phyloP scores from a whole-genome alignment of 2,888 invertebrate genomes.

The Cotesia congregata region DNA sequence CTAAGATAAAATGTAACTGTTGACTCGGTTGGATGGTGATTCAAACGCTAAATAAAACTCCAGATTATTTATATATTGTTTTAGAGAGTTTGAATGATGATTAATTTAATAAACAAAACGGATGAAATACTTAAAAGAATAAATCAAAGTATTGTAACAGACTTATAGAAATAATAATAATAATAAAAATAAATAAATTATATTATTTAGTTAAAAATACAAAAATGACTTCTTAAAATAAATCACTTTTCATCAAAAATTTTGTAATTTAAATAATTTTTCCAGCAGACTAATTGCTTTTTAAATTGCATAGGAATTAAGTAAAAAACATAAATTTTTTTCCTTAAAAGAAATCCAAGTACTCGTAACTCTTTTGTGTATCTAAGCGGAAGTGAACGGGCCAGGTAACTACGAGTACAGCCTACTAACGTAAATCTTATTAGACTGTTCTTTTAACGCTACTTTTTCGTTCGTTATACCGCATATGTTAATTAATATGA shows the following conservation, averaged over 20 bases:
- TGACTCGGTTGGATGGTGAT: slow-evolving; percentile 1
- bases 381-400: slow-evolving; percentile 36
- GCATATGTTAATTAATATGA: slow-evolving; percentile 20
- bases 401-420: slow-evolving; percentile 8
- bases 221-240: no score
- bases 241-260: no score
- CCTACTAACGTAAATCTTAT: slow-evolving; percentile 26
- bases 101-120: no score
- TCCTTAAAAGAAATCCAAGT: not conserved
- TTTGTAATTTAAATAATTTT: no score
- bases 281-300: no score
- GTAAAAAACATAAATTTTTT: no score
- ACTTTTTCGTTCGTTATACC: slow-evolving; percentile 27
- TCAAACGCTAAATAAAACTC: not conserved
- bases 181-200: not conserved
- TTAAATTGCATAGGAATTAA: no score
- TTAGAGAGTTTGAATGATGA: no score
- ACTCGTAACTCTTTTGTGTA: slow-evolving; percentile 15
- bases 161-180: no score
- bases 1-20: not conserved
- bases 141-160: no score
- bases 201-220: no score
- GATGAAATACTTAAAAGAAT: no score
- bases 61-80: not conserved
- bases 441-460: slow-evolving; percentile 18